Percentiles rank a stretch among this genome's conserved stretches.
Conservation (phyloP, 2,113 vertebrate genomes). For the Hyperopisus bebe region DNA sequence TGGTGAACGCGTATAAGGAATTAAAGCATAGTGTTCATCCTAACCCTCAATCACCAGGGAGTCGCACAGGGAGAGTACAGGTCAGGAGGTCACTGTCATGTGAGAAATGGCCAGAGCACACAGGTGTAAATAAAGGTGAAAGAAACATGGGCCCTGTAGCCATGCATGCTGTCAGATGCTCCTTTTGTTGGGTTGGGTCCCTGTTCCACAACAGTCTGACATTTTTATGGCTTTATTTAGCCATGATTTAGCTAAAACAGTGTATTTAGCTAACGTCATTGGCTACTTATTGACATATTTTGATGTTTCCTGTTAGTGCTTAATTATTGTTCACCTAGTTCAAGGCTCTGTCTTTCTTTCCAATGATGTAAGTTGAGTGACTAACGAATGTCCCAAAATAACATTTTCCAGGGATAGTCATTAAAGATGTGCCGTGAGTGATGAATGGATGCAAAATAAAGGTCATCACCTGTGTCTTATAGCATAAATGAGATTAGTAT, state of each 20-base stretch:
- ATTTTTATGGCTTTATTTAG: constrained; percentile 2
- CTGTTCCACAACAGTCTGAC: background rate
- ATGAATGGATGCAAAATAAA: background rate
- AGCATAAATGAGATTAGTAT: background rate
- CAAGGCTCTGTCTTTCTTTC: background rate
- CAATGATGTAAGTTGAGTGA: background rate
- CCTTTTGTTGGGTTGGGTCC: background rate
- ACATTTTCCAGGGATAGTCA: background rate
- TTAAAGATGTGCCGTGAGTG: background rate
- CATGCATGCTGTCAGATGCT: background rate
- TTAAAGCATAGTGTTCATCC: background rate
- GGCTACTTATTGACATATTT: background rate
- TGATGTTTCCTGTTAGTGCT: background rate
- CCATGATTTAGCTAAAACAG: background rate
- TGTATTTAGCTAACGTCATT: background rate
- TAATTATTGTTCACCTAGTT: background rate
- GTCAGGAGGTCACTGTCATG: background rate
- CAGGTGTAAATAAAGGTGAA: background rate
- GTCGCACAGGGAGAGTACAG: background rate
- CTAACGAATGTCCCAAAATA: background rate
- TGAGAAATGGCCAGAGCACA: background rate
- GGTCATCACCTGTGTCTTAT: background rate
- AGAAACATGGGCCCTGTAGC: background rate
- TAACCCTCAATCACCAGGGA: background rate
- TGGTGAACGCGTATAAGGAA: background rate